Base-by-base conservation (phyloP, 1,140 invertebrate species). In the Matsumurasca onukii region DNA sequence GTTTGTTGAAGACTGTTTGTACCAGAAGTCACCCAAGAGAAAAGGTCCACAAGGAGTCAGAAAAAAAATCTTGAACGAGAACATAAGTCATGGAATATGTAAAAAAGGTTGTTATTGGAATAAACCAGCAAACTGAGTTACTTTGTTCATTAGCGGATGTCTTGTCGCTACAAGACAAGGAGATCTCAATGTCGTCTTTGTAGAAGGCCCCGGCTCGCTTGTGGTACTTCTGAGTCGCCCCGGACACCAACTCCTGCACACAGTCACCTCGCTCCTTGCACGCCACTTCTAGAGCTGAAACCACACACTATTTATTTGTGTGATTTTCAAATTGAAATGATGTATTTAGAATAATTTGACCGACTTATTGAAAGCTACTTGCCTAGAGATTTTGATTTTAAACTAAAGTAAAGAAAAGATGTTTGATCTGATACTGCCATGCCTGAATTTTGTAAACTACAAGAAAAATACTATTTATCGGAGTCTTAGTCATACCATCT, bases 201-300 rank as follows among this genome's bases (percentile, higher is more conserved):
- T 66, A 70, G 31, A 68, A 68, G 20, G 27, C 20, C 22, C 64
- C 52, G 30, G 29, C 30, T 67, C 64, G 31, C n/a, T 59, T 55
- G 31, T 67, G 51, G 45, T 63, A 29, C n/a, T 69, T 51, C 29
- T 69, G 34, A 27, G 20, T 31, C 15, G 61, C 48, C 30, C 48
- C 22, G 25, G 51, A 27, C 9, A 68, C 62, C 9, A 80, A 66
- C 20, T 66, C 51, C 0, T 79, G 69, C 3, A 80, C 71, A 71
- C 82, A 72, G 0, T 77, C 80, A 5, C 65, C 75, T 51, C 78
- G 73, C 71, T 80, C 77, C 9, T 70, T 74, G 3, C 76, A 79
- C 15, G 81, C 75, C 0, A 82, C 79, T 73, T 83, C 82, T 0
- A 83, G 66, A 3, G 80, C 82, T 83, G 34, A 5, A 39, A 39